Evolutionary conservation across 2,113 vertebrate genomes (phyloP).

Genomic region (Pavo muticus): DNA sequence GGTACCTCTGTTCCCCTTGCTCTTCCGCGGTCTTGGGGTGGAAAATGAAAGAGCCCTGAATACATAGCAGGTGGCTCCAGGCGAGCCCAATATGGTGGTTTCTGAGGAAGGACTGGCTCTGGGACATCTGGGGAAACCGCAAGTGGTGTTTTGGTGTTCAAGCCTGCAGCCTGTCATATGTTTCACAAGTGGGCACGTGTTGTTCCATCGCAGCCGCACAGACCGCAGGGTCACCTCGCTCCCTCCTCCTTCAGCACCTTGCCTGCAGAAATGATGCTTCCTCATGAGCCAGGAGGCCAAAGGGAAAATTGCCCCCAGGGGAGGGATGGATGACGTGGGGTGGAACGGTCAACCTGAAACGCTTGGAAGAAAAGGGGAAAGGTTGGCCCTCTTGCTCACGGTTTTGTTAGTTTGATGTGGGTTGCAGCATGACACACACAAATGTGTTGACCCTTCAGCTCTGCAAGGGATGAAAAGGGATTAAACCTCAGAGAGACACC

Average conservation of each 20-base stretch:
- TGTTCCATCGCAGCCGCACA: neutral
- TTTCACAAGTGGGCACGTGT: neutral
- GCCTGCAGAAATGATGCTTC: rapidly evolving
- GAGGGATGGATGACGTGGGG: neutral
- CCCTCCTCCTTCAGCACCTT: neutral
- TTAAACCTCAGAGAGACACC: rapidly evolving
- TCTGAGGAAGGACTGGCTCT: slow-evolving; percentile 37
- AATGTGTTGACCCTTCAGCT: neutral
- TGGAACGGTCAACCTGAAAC: neutral
- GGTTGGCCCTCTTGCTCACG: neutral
- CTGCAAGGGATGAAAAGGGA: neutral
- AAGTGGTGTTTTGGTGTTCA: neutral
- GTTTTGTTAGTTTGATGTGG: too few relatives aligned
- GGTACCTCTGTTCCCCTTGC: neutral
- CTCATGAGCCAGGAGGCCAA: neutral
- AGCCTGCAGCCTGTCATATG: neutral
- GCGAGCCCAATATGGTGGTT: neutral
- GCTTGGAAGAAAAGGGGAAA: neutral
- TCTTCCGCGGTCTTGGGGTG: neutral
- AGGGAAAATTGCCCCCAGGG: too few relatives aligned
- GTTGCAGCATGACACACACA: neutral
- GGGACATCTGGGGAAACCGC: slow-evolving; percentile 45
- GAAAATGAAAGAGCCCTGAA: slow-evolving; percentile 38
- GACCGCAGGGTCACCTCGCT: rapidly evolving
- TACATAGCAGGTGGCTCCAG: neutral